Percentiles rank a stretch among this genome's conserved stretches.
Conservation (phyloP, 2,113 vertebrate species). For the Emydocephalus ijimae region DNA sequence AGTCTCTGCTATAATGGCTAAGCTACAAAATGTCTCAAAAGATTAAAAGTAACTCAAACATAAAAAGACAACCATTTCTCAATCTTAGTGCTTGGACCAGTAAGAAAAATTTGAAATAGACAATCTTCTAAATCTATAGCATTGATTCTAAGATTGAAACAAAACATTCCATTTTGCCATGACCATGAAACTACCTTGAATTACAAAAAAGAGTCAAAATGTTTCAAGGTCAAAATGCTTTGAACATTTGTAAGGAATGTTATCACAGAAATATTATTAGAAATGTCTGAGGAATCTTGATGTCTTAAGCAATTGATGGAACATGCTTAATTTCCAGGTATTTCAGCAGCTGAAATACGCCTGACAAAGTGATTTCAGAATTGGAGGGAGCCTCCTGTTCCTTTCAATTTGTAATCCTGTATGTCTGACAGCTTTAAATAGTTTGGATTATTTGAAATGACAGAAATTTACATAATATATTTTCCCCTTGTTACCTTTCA, state of each 20-base stretch:
- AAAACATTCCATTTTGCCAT: neutral
- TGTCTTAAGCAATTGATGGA: neutral
- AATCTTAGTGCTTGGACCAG: neutral
- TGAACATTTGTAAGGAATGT: neutral
- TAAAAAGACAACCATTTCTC: neutral
- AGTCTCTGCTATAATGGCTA: neutral
- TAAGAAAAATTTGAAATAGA: neutral
- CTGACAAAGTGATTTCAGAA: neutral
- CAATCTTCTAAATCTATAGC: neutral
- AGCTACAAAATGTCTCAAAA: neutral
- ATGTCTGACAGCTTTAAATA: neutral
- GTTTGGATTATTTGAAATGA: neutral
- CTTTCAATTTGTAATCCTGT: neutral
- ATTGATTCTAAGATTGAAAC: neutral
- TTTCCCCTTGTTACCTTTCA: conserved; percentile 1
- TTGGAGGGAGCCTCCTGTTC: neutral
- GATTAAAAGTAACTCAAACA: neutral
- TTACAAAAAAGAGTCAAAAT: neutral
- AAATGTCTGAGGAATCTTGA: neutral
- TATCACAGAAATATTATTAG: neutral
- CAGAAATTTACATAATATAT: neutral
- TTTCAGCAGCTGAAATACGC: neutral
- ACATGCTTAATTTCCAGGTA: neutral
- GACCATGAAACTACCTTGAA: neutral
- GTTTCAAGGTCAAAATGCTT: neutral